A percentile compares a stretch with the other conserved stretches of the same genome.
These are phyloP conservation scores for Protonibea diacanthus DNA, from an alignment of 2,797 vertebrate genomes.

Conservation along the genomic window DNA sequence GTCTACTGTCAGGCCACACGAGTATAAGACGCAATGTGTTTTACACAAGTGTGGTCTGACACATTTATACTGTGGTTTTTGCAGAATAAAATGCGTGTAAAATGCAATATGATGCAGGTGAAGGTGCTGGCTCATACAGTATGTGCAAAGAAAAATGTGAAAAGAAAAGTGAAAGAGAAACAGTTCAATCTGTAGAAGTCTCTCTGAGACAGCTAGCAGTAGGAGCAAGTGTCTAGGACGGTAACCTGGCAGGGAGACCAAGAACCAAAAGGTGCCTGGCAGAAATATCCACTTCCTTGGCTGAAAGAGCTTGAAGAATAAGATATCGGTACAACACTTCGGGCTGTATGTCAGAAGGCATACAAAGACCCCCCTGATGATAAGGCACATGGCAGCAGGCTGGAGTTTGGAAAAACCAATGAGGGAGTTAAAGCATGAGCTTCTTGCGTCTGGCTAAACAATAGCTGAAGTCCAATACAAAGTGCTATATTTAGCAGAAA, in stretches of 20 bases:
- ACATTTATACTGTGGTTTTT: constrained; percentile 11
- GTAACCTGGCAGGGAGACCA: background rate
- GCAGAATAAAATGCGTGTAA: background rate
- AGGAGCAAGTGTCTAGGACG: background rate
- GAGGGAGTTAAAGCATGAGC: constrained; percentile 32
- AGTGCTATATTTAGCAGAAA: constrained; percentile 64
- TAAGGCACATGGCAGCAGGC: constrained; percentile 47
- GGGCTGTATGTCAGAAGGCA: background rate
- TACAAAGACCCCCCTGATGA: constrained; percentile 37
- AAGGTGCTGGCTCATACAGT: background rate
- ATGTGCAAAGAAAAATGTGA: background rate
- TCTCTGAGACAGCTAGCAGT: background rate
- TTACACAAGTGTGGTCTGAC: constrained; percentile 9
- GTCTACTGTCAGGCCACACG: too few relatives aligned
- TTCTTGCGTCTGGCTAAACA: constrained; percentile 49
- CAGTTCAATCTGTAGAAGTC: constrained; percentile 1
- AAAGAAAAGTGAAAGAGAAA: constrained; percentile 18
- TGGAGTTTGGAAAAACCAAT: constrained; percentile 24
- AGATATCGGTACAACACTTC: constrained; percentile 12
- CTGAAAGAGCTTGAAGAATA: constrained; percentile 4
- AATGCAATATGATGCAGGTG: constrained; percentile 6
- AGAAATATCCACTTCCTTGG: background rate
- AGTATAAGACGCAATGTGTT: too few relatives aligned
- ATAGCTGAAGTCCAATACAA: constrained; percentile 50
- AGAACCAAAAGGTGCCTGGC: background rate